phyloP scores from a whole-genome alignment of 2,113 vertebrate species.

The Corythoichthys haematopterus region DNA sequence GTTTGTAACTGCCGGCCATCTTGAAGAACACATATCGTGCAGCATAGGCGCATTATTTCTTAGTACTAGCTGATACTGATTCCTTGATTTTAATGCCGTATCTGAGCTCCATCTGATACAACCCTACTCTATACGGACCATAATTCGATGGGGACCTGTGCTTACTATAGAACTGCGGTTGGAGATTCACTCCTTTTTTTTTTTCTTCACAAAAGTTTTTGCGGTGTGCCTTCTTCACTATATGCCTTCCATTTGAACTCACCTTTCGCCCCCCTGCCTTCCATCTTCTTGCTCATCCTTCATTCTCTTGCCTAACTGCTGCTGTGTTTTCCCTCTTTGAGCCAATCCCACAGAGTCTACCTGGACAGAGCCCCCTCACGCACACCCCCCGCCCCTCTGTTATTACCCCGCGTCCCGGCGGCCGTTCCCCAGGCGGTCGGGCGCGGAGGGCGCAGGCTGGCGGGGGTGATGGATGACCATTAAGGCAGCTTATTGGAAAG shows the following conservation, averaged over 20 bases:
- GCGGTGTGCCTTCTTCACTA: neutral
- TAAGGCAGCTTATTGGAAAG: conserved; percentile 99
- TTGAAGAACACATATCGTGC: no score
- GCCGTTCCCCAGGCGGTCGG: conserved; percentile 80
- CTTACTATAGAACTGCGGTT: no score
- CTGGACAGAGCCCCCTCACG: neutral
- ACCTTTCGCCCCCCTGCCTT: conserved; percentile 70
- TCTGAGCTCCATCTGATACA: no score
- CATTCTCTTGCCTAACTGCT: conserved; percentile 16
- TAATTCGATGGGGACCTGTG: no score
- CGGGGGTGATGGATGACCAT: conserved; percentile 95
- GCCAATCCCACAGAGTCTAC: conserved; percentile 23
- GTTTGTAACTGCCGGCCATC: no score
- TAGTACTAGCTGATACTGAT: no score
- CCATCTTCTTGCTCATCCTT: conserved; percentile 61
- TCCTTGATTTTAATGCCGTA: no score
- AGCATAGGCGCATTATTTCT: no score
- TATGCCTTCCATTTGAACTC: conserved; percentile 46
- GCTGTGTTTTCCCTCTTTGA: conserved; percentile 14
- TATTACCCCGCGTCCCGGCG: conserved; percentile 74
- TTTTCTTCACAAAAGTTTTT: neutral
- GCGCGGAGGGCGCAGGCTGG: conserved; percentile 65
- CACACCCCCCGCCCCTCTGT: conserved; percentile 71
- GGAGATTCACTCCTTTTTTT: neutral
- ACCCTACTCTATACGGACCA: no score